Base-by-base conservation (phyloP, 1,140 invertebrate species). In the Eupristina koningsbergeri region DNA sequence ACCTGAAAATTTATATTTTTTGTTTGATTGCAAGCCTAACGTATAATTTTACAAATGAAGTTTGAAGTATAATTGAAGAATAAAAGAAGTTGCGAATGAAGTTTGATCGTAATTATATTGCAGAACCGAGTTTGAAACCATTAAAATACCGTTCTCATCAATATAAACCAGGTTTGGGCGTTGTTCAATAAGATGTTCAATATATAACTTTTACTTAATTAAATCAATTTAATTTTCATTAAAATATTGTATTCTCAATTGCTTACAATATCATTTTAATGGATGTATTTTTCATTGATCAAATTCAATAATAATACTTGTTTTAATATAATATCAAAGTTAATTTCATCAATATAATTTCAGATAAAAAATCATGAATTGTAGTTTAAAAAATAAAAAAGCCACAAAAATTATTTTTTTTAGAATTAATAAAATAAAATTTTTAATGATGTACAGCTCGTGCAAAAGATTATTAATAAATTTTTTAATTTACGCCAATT, bases 51-150 rank as follows among this genome's bases (percentile, higher is more conserved):
- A 39, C 50, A 36, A 76, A 76, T 50, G 69, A 50, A 76, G 29
- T 39, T 71, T 64, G 45, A 64, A 82, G 71, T 36, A 76, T 81
- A 82, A 50, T 82, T 82, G 73, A 82, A 82, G 80, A 67, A 64
- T 75, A 64, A 75, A 79, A 67, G 73, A 76, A 82, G 71, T 82
- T 75, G 71, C 31, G 39, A 64, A 29, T 76, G 80, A 76, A 82
- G 53, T 82, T 82, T 39, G 26, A 82, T 71, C 34, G 41, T 83
- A 71, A 83, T 83, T 77, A 64, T 53, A 83, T 39, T 22, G 74
- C 39, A 15, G 63, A 71, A 26, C 39, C 15, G 36, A 39, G 13
- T 83, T 67, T 29, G 22, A 76, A 29, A 34, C 71, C 39, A 75
- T 82, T 82, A 82, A 81, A 74, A 73, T 75, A 58, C 58, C 36